Evolutionary conservation across 2,113 vertebrate species (phyloP).

Genomic region (Cyrtonyx montezumae): DNA sequence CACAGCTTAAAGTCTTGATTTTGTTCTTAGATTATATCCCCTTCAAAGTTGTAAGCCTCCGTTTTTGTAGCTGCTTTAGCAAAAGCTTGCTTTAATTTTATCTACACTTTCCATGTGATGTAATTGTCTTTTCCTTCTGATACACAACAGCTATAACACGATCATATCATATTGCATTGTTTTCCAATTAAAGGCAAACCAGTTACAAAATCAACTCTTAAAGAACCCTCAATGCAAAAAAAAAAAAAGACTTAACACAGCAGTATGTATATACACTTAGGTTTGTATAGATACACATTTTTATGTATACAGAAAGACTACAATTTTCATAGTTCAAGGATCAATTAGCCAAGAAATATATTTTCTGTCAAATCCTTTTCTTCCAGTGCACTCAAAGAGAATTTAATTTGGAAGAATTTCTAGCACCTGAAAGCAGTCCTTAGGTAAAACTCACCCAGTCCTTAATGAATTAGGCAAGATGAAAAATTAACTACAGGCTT

Average conservation of each 20-base stretch:
- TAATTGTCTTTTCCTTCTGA: background rate
- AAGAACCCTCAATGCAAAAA: background rate
- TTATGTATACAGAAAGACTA: background rate
- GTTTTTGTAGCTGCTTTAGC: background rate
- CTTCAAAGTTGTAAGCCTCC: background rate
- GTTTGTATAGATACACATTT: background rate
- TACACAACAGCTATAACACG: background rate
- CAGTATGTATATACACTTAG: fast-evolving
- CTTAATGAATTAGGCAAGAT: background rate
- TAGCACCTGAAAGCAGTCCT: background rate
- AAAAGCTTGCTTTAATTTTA: background rate
- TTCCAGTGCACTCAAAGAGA: background rate
- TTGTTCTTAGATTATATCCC: background rate
- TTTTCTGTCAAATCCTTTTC: background rate
- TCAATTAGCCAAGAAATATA: background rate
- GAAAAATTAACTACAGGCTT: background rate
- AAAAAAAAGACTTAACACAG: background rate
- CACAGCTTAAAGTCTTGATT: background rate
- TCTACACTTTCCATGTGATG: background rate
- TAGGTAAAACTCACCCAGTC: background rate
- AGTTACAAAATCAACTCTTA: background rate
- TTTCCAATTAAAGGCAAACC: background rate
- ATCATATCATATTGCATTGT: background rate
- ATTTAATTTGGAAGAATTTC: background rate
- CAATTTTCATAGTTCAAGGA: background rate